phyloP scores from a whole-genome alignment of 2,888 invertebrate genomes.

The Papilio protenor region DNA sequence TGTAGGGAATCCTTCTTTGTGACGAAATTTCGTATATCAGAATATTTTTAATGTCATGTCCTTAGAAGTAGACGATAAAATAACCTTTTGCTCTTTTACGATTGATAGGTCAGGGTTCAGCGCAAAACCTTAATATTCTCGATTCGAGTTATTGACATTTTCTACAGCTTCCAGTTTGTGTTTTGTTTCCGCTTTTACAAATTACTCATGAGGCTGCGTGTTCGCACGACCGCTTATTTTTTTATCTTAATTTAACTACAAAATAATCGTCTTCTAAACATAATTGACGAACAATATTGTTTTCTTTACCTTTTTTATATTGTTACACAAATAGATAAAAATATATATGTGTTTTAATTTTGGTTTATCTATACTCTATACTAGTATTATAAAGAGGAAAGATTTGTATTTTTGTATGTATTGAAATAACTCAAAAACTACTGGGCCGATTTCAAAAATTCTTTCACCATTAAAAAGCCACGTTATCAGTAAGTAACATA shows the following conservation, averaged over 20 bases:
- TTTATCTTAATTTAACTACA: not conserved
- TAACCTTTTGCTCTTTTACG: conserved; percentile 44
- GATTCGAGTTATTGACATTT: conserved; percentile 54
- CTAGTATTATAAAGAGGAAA: too few relatives aligned
- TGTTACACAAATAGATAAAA: too few relatives aligned
- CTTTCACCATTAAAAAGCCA: too few relatives aligned
- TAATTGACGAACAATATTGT: not conserved
- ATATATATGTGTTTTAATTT: too few relatives aligned
- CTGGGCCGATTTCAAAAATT: too few relatives aligned
- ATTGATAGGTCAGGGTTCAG: conserved; percentile 49
- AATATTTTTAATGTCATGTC: conserved; percentile 6
- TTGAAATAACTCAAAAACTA: too few relatives aligned
- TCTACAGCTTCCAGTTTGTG: conserved; percentile 45
- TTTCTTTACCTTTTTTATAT: not conserved
- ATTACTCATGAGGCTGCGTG: not conserved
- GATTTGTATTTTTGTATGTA: too few relatives aligned
- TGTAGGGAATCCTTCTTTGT: not conserved
- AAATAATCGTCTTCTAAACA: not conserved
- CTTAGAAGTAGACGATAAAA: conserved; percentile 1
- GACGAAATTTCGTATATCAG: too few relatives aligned
- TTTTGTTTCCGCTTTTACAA: conserved; percentile 26
- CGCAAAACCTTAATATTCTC: conserved; percentile 42
- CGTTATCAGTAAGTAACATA: too few relatives aligned
- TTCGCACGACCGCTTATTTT: not conserved
- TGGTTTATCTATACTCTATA: too few relatives aligned